Evolutionary conservation across 2,797 vertebrate species (phyloP), one percentile per base, ranked within the genome.

Genomic region (Mormyrus hasselquistii): DNA sequence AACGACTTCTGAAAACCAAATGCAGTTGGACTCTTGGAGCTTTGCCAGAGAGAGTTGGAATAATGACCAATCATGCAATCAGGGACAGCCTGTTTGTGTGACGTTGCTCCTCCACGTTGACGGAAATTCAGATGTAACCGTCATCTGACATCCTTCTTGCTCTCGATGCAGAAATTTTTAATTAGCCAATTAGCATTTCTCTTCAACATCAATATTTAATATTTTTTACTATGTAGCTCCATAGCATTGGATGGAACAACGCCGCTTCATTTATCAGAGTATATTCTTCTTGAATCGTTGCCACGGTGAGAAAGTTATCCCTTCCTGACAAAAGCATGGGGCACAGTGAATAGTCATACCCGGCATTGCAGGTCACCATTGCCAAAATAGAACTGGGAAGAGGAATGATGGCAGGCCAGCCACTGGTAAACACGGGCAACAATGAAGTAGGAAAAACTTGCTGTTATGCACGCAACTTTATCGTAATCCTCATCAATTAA

Each of bases 111-210:
- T 49, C 5, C 12, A n/a, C 9, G 9, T 59, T 49, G 87, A 69
- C 57, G 14, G n/a, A 73, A 88, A 16, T 25, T 73, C 87, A 73
- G 19, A 88, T 52, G 49, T 34, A 69, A 25, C 87, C 25, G 29
- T 73, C 87, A 73, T 88, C 41, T 73, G 59, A 50, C 44, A 50
- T 52, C 62, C 86, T 88, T 49, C n/a, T 88, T 7, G 44, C 47
- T 69, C 44, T 9, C 73, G n/a, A 29, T 88, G 87, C 57, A 73
- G 38, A 87, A 86, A 57, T n/a, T 62, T 87, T 87, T 87, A 87
- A 87, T 73, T 69, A 55, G 85, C 25, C 53, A 55, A 55, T 29
- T 50, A 86, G 84, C 47, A 53, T 86, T 50, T 86, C 47, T 50
- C 50, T 52, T 86, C 84, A 47, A 47, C 69, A 73, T 73, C 34